Evolutionary conservation across 2,797 vertebrate species (phyloP), one percentile per base, ranked within the genome.

Genomic region (Coccyzus lansbergi): DNA sequence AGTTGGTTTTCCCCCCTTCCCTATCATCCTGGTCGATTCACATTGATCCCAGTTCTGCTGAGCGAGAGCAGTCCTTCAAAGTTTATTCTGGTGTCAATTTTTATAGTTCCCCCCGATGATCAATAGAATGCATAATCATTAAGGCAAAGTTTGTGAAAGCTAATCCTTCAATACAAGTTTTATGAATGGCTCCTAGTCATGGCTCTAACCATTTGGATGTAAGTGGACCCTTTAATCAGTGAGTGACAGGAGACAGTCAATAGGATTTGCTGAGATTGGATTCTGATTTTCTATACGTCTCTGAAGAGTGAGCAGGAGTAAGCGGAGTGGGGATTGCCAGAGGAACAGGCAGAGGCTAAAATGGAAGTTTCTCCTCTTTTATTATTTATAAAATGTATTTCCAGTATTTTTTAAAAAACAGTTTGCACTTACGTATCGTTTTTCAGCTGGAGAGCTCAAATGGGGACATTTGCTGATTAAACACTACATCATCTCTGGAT

Each of bases 61-160:
- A 98, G 97, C 34, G 65, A 97, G 95, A 97, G 96, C 97, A 96
- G 84, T 98, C 97, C 96, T 97, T 98, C 98, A 97, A 96, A 98
- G 98, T 98, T 98, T 98, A 97, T 98, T 98, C 97, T 98, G 97
- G 96, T 98, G 98, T 98, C 98, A 98, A 98, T 98, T 98, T 98
- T 98, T 98, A 98, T 98, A 91, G 97, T 97, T 97, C 89, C 95
- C 96, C 96, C 60, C 72, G 0, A 92, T 86, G 95, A 98, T 98
- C 98, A 97, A 98, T 98, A 98, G 76, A 78, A 36, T 76, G 93
- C 97, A 96, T 96, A 97, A 98, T 97, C 98, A 98, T 98, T 98
- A 98, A 96, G 97, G 97, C 94, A 97, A 98, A 98, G 96, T 98
- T 98, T 97, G 97, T 97, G 97, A 97, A 97, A 98, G 97, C 97